Conservation (phyloP, 2,888 invertebrate genomes). For the Glaucopsyche alexis region DNA sequence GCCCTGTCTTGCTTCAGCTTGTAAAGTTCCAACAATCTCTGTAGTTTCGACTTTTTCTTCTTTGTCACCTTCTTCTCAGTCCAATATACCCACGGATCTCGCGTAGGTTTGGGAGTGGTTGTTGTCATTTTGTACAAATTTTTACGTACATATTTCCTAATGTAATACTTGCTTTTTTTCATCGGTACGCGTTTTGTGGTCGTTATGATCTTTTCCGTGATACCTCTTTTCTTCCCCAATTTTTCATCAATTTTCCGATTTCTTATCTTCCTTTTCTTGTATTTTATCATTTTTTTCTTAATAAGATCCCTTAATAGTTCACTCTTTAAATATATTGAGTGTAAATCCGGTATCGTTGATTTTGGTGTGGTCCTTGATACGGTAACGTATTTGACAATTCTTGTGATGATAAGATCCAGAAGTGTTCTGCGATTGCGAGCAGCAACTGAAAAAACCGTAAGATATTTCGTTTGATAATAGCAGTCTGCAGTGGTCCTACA, state of each 20-base stretch:
- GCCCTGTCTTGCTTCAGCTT: not conserved
- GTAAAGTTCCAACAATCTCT: not conserved
- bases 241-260: slow-evolving; percentile 33
- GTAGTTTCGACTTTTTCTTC: slow-evolving; percentile 36
- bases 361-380: slow-evolving; percentile 14
- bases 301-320: slow-evolving; percentile 31
- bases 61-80: not conserved
- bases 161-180: slow-evolving; percentile 40
- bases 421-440: not conserved
- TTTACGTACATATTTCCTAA: slow-evolving; percentile 36
- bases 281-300: slow-evolving; percentile 33
- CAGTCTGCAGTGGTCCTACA: not conserved
- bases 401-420: slow-evolving; percentile 1
- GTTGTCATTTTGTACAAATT: slow-evolving; percentile 37
- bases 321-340: slow-evolving; percentile 35
- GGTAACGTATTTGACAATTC: slow-evolving; percentile 14
- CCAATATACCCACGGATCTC: slow-evolving; percentile 34
- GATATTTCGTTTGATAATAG: not conserved
- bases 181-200: slow-evolving; percentile 36
- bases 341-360: slow-evolving; percentile 21
- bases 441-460: not conserved
- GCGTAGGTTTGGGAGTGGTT: slow-evolving; percentile 34
- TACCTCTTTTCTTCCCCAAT: slow-evolving; percentile 33
- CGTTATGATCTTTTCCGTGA: slow-evolving; percentile 33
- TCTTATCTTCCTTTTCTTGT: slow-evolving; percentile 32